Evolutionary conservation across 2,113 vertebrate genomes (phyloP), one percentile per base, ranked within the genome.

Genomic region (Megaleporinus macrocephalus): DNA sequence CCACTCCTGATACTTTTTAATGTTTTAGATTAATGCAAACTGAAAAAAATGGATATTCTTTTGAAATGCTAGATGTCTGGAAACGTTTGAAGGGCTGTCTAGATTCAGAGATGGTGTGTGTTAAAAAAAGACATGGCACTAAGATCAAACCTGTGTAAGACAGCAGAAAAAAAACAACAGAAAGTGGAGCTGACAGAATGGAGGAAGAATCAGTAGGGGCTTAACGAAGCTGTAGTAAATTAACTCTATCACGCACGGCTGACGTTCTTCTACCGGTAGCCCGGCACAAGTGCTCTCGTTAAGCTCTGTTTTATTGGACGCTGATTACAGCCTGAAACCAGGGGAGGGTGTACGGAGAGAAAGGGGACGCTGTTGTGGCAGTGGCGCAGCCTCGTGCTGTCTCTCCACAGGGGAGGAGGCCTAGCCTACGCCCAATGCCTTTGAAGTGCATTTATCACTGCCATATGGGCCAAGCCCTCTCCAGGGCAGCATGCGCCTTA

Each of bases 361-460:
- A 90, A 89, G 86, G 88, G 89, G 83, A 90, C 77, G 75, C 71
- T 24, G 61, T 27, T 44, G 36, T 65, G 78, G 84, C 87, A 90
- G 85, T 90, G 93, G 89, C 90, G 91, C 90, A 92, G 91, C 90
- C 90, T 88, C 89, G 90, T 51, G 55, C 90, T 89, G 89, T 87
- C 88, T 89, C 92, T 87, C 89, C 68, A 89, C 88, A 92, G 90
- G 93, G 88, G 88, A 87, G 85, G 90, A 92, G 88, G 90, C 86
- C 49, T 83, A 81, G 53, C 80, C 90, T 91, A 94, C 93, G 89
- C 82, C 92, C 89, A 85, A 93, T 90, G 85, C 51, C 95, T 96
- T 95, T 96, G 93, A 96, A 94, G 95, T 92, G 87, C 76, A 87
- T 93, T 91, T 88, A 94, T 93, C 91, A 89, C 16, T 92, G 90